Evolutionary conservation across 1,140 invertebrate species (phyloP).

Genomic region (Pseudobourletiella spinata): DNA sequence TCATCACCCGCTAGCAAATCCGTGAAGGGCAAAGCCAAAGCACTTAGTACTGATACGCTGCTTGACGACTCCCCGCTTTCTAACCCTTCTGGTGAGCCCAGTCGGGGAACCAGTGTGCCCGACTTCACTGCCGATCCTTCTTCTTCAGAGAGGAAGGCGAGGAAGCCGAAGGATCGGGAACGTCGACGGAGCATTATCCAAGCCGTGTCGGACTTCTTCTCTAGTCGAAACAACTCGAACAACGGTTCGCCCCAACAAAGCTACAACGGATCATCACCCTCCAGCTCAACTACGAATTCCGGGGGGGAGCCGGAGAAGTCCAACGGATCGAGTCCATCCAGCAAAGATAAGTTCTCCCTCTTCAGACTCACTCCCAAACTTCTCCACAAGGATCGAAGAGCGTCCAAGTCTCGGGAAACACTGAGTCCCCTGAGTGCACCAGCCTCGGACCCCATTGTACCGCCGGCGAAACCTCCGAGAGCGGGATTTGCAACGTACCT

Average conservation of each 20-base stretch:
- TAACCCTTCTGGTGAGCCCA: neutral
- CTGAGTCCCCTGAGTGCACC: slow-evolving; percentile 37
- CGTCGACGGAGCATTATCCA: slow-evolving; percentile 72
- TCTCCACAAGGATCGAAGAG: slow-evolving; percentile 43
- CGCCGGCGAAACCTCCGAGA: slow-evolving; percentile 27
- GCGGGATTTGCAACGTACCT: slow-evolving; percentile 24
- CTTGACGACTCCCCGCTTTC: slow-evolving; percentile 13
- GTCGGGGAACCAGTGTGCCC: slow-evolving; percentile 19
- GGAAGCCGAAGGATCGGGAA: slow-evolving; percentile 50
- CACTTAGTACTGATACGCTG: slow-evolving; percentile 27
- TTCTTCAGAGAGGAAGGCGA: slow-evolving; percentile 26
- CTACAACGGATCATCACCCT: slow-evolving; percentile 4
- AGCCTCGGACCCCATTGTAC: slow-evolving; percentile 36
- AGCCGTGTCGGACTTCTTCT: slow-evolving; percentile 68
- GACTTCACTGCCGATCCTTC: slow-evolving; percentile 11
- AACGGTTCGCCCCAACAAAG: too few species aligned
- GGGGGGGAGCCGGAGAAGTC: slow-evolving; percentile 4
- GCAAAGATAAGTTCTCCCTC: slow-evolving; percentile 38
- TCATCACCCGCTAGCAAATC: neutral
- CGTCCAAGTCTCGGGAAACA: slow-evolving; percentile 58
- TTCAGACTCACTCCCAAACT: slow-evolving; percentile 41
- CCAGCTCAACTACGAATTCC: slow-evolving; percentile 2
- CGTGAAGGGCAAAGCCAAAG: slow-evolving; percentile 18
- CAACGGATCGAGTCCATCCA: slow-evolving; percentile 25
- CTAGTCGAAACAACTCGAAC: slow-evolving; percentile 17